A percentile compares a stretch with the other conserved stretches of the same genome.
Conservation (phyloP, 2,888 invertebrate species). For the Noctua janthina region DNA sequence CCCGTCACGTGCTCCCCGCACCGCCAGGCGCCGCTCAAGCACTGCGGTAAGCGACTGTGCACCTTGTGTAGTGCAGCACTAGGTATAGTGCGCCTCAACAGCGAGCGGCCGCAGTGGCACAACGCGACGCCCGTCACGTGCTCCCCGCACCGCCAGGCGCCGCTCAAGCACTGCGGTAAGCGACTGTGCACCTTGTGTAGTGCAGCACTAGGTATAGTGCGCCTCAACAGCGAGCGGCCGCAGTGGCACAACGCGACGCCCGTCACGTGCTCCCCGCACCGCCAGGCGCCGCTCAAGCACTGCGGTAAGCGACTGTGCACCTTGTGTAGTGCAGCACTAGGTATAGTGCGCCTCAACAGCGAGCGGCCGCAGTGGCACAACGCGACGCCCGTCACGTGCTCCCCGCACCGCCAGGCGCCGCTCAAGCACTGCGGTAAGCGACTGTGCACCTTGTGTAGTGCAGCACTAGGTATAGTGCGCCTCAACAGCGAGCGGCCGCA, state of each 20-base stretch:
- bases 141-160: not conserved
- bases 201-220: constrained; percentile 45
- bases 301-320: constrained; percentile 75
- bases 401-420: not conserved
- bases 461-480: constrained; percentile 88
- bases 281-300: constrained; percentile 89
- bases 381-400: not conserved
- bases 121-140: too few relatives aligned
- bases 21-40: too few relatives aligned
- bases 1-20: too few relatives aligned
- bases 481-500: constrained; percentile 91
- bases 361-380: too few relatives aligned
- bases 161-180: constrained; percentile 8
- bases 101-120: too few relatives aligned
- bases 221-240: constrained; percentile 87
- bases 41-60: too few relatives aligned
- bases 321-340: not conserved
- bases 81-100: too few relatives aligned
- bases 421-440: not conserved
- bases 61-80: too few relatives aligned
- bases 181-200: not conserved
- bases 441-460: not conserved
- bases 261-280: constrained; percentile 89
- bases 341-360: not conserved
- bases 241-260: constrained; percentile 97